Evolutionary conservation across 2,888 invertebrate genomes (phyloP).

Genomic region (Chorisops tibialis): DNA sequence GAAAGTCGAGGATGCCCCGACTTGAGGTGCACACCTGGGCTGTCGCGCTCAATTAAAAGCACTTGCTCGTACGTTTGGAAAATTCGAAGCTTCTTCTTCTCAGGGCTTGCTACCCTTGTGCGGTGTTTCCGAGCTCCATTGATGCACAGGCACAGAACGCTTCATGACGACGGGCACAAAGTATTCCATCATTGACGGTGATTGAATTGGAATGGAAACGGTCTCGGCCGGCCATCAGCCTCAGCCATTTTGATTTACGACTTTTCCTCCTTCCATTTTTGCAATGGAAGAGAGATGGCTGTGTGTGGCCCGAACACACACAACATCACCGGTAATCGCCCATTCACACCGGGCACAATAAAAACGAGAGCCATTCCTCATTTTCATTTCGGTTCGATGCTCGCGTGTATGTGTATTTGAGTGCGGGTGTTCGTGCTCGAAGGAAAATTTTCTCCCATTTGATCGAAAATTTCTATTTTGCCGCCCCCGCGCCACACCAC

Average conservation of each 20-base stretch:
- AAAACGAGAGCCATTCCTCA: neutral
- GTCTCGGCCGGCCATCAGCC: conserved; percentile 18
- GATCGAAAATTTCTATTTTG: no score
- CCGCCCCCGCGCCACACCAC: no score
- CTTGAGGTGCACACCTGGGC: neutral
- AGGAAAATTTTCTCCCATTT: no score
- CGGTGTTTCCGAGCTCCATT: neutral
- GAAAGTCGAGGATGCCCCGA: neutral
- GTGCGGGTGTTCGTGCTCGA: no score
- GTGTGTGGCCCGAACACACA: no score
- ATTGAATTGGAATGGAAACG: conserved; percentile 23
- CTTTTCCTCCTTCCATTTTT: conserved; percentile 34
- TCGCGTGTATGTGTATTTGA: no score
- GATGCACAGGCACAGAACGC: no score
- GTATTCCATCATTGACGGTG: neutral
- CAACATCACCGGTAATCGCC: no score
- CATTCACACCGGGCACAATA: no score
- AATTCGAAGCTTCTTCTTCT: neutral
- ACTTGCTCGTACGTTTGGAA: neutral
- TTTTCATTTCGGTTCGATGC: no score
- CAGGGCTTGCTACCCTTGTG: neutral
- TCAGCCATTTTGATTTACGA: conserved; percentile 54
- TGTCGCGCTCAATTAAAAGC: no score
- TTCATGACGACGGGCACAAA: no score
- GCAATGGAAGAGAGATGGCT: neutral